Conservation (phyloP, 1,140 invertebrate genomes). For the Drosophila funebris region DNA sequence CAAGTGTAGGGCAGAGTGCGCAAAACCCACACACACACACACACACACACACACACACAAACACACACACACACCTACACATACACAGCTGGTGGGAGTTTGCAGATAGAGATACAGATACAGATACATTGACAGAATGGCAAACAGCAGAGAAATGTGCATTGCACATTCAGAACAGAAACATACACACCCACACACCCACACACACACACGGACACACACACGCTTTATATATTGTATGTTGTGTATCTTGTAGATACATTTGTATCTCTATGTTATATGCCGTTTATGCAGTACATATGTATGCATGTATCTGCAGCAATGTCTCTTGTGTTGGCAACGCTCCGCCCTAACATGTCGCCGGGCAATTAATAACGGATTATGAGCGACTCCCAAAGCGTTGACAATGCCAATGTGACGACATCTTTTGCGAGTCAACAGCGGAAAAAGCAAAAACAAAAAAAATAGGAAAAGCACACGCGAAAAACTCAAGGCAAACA, state of each 20-base stretch:
- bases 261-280: not conserved
- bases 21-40: slow-evolving; percentile 26
- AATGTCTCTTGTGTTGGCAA: slow-evolving; percentile 20
- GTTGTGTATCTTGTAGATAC: slow-evolving; percentile 1
- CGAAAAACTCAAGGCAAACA: not conserved
- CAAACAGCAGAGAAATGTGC: not conserved
- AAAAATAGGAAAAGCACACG: slow-evolving; percentile 1
- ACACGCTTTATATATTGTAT: not conserved
- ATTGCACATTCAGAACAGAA: not conserved
- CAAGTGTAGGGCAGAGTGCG: slow-evolving; percentile 52
- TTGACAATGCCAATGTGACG: slow-evolving; percentile 62
- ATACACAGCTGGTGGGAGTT: not conserved
- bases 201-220: not conserved
- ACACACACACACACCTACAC: not conserved
- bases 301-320: not conserved
- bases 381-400: slow-evolving; percentile 69
- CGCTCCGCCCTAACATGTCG: slow-evolving; percentile 63
- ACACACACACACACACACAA: not conserved
- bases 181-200: not conserved
- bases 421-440: slow-evolving; percentile 44
- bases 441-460: not conserved
- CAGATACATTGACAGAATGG: slow-evolving; percentile 8
- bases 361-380: slow-evolving; percentile 78
- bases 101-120: slow-evolving; percentile 27
- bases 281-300: not conserved